Conservation (phyloP, 2,113 vertebrate genomes). For the Dasyurus viverrinus region DNA sequence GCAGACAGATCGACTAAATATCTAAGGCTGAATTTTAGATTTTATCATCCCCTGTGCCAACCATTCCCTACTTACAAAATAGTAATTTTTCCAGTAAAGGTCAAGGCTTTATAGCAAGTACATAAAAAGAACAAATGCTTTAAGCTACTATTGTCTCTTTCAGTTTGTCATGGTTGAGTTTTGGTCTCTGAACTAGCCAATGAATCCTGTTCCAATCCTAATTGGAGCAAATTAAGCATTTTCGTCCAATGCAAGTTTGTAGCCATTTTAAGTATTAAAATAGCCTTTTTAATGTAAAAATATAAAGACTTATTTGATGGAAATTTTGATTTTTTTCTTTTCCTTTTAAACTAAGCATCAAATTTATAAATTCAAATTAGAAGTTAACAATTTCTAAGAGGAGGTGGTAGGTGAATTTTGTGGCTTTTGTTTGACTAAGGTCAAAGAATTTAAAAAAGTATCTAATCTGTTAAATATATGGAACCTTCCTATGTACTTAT, state of each 20-base stretch:
- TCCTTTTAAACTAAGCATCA: not conserved
- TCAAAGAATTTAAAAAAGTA: not conserved
- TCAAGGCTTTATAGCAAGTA: constrained; percentile 46
- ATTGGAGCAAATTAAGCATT: not conserved
- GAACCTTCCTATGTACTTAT: not conserved
- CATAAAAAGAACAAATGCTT: constrained; percentile 17
- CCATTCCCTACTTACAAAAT: no score
- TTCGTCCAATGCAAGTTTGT: not conserved
- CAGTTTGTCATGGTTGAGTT: constrained; percentile 57
- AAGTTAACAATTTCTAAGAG: not conserved
- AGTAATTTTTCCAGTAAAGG: constrained; percentile 46
- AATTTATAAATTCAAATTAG: not conserved
- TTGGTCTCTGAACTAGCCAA: not conserved
- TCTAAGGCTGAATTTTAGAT: not conserved
- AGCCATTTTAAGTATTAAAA: not conserved
- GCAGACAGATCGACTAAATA: not conserved
- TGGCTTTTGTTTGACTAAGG: not conserved
- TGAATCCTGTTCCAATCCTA: not conserved
- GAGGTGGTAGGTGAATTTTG: not conserved
- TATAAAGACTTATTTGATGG: not conserved
- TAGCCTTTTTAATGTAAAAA: no score
- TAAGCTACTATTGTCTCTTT: not conserved
- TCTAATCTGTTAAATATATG: not conserved
- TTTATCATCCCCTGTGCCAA: not conserved
- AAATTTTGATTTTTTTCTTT: not conserved